These are phyloP conservation scores for Atrina japonica DNA, from an alignment of 2,888 invertebrate species.

Conservation along the genomic window DNA sequence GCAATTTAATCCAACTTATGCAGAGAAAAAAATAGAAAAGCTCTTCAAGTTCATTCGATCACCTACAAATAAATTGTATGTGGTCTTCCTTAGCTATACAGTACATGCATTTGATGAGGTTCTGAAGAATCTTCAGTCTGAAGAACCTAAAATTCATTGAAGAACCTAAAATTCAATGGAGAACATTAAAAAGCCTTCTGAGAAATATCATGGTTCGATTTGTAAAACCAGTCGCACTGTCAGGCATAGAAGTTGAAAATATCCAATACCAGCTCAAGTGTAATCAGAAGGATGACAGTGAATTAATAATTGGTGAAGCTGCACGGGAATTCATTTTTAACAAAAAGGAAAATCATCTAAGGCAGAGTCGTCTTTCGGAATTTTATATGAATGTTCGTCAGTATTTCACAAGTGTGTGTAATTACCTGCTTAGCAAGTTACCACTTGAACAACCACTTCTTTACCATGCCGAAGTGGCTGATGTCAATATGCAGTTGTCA, in stretches of 20 bases:
- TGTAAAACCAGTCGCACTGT: slow-evolving; percentile 37
- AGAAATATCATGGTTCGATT: slow-evolving; percentile 32
- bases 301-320: slow-evolving; percentile 15
- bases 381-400: slow-evolving; percentile 14
- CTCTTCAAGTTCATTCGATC: slow-evolving; percentile 16
- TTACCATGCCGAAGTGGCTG: too few relatives aligned
- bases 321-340: slow-evolving; percentile 1
- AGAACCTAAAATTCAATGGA: slow-evolving; percentile 25
- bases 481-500: too few relatives aligned
- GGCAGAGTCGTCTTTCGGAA: neutral
- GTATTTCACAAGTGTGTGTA: slow-evolving; percentile 12
- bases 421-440: slow-evolving; percentile 14
- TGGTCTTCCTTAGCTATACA: slow-evolving; percentile 7
- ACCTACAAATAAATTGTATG: slow-evolving; percentile 27
- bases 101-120: slow-evolving; percentile 25
- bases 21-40: slow-evolving; percentile 23
- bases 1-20: slow-evolving; percentile 23
- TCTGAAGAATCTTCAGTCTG: slow-evolving; percentile 18
- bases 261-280: slow-evolving; percentile 26
- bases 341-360: slow-evolving; percentile 6
- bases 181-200: slow-evolving; percentile 15
- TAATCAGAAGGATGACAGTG: slow-evolving; percentile 19
- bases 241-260: slow-evolving; percentile 8
- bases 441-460: slow-evolving; percentile 4
- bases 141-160: slow-evolving; percentile 40